phyloP scores from a whole-genome alignment of 2,797 vertebrate species.

The Microctenopoma lineatum region DNA sequence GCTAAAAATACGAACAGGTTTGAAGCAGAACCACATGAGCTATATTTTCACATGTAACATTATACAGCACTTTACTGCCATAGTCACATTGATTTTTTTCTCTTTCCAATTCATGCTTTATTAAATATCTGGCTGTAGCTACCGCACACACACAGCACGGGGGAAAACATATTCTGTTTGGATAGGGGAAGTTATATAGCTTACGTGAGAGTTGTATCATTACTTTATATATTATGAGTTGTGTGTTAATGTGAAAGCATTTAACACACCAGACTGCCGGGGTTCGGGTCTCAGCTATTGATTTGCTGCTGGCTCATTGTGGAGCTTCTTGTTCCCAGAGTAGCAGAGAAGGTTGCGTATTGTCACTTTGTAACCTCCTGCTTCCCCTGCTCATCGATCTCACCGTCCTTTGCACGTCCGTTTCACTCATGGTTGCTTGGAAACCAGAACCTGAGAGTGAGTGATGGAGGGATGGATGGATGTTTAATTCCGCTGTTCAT shows the following conservation, averaged over 20 bases:
- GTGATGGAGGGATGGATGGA: slow-evolving; percentile 52
- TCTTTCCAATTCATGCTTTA: slow-evolving; percentile 70
- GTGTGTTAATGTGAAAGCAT: slow-evolving; percentile 12
- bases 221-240: slow-evolving; percentile 9
- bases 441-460: slow-evolving; percentile 64
- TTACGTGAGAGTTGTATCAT: slow-evolving; percentile 2
- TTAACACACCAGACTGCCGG: background rate
- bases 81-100: slow-evolving; percentile 67
- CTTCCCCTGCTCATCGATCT: slow-evolving; percentile 65
- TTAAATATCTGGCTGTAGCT: slow-evolving; percentile 69
- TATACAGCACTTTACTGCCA: slow-evolving; percentile 60
- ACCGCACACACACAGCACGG: slow-evolving; percentile 30
- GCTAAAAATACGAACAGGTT: slow-evolving; percentile 22
- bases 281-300: background rate
- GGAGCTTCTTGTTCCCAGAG: slow-evolving; percentile 45
- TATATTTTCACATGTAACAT: slow-evolving; percentile 78
- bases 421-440: slow-evolving; percentile 74
- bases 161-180: slow-evolving; percentile 31
- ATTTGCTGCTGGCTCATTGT: slow-evolving; percentile 18
- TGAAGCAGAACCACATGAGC: slow-evolving; percentile 76
- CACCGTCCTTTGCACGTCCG: slow-evolving; percentile 48
- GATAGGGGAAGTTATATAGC: slow-evolving; percentile 5
- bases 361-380: slow-evolving; percentile 60
- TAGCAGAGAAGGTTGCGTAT: slow-evolving; percentile 37
- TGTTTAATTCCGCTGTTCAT: slow-evolving; percentile 41